Evolutionary conservation across 2,888 invertebrate species (phyloP), one percentile per base, ranked within the genome.

Genomic region (Lasioglossum pauxillum): DNA sequence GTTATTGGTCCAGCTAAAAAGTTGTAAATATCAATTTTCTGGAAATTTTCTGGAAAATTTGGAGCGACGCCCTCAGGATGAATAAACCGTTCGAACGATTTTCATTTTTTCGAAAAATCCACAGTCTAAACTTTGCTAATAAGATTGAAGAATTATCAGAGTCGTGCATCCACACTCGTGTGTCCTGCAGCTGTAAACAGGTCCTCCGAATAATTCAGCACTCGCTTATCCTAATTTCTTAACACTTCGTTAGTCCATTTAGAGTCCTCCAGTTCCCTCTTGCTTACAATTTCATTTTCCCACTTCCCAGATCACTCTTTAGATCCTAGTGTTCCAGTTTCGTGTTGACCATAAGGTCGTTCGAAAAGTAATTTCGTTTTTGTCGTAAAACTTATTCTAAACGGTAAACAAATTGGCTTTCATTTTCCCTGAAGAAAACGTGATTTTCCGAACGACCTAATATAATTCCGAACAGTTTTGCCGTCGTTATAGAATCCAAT

Each of bases 221-320:
- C 23, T 53, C 53, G 53, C 53, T n/a, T n/a, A 53, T 53, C 53
- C 53, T 53, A 53, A 60, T 60, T 60, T 60, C 60, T 60, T 60
- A 27, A 31, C 27, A 31, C 60, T 14, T 14, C 5, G 27, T 67
- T 67, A 31, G 31, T 31, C 16, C 16, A 5, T 31, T 67, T 16
- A 27, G 16, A 0, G 19, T 67, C 16, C 19, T 14, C 2, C 31
- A 16, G 19, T 35, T 31, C 35, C 31, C 19, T 16, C 14, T 31
- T 19, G 35, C 16, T 16, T 19, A 7, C 31, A 16, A 67, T 31
- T 16, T 31, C 31, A 67, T 19, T 67, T 31, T 67, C 27, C 27
- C 60, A 14, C n/a, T 60, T 60, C 27, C 19, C n/a, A 12, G 10
- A 14, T 60, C 53, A 14, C 12, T 27, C 12, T 27, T n/a, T 27